Evolutionary conservation across 2,797 vertebrate genomes (phyloP).

Genomic region (Babyrousa celebensis): DNA sequence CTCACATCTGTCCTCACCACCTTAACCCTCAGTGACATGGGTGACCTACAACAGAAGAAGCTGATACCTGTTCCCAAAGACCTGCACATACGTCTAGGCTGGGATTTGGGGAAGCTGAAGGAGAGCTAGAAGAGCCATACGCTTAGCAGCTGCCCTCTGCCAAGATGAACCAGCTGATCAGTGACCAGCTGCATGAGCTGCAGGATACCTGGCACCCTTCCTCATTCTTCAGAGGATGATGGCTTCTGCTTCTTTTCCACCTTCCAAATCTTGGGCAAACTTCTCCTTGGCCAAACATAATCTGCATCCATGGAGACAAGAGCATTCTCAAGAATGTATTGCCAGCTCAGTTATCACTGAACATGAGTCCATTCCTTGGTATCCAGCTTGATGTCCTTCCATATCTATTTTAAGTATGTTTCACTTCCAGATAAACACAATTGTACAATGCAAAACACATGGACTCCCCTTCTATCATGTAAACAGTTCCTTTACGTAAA

Average conservation of each 20-base stretch:
- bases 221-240: not conserved
- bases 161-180: not conserved
- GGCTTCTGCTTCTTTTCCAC: not conserved
- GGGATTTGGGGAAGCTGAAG: not conserved
- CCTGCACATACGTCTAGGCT: rapidly evolving
- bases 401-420: not conserved
- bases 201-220: not conserved
- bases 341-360: not conserved
- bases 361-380: not conserved
- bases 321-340: not conserved
- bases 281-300: not conserved
- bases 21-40: not conserved
- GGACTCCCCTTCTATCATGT: not conserved
- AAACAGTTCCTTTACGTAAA: not conserved
- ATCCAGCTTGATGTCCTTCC: not conserved
- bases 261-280: not conserved
- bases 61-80: not conserved
- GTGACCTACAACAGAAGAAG: not conserved
- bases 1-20: not conserved
- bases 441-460: not conserved
- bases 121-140: not conserved
- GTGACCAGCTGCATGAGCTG: not conserved
- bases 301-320: not conserved
- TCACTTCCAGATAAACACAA: not conserved
- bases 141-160: not conserved